Evolutionary conservation across 2,797 vertebrate genomes (phyloP), one percentile per base, ranked within the genome.

Genomic region (Oophaga sylvatica): DNA sequence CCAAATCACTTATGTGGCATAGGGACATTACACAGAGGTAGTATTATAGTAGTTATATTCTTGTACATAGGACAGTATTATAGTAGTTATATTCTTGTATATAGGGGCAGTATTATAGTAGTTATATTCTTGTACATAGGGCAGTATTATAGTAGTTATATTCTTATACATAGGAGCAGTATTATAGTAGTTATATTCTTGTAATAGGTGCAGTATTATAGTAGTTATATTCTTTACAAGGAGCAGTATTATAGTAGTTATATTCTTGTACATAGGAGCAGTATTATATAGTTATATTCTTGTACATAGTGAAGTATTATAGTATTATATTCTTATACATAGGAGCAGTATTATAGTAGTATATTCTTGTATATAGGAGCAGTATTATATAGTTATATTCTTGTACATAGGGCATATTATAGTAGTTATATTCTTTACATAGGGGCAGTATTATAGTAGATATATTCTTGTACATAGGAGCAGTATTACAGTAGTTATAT

Each of bases 141-240:
- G 67, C 29, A 31, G 67, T 68, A 68, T 31, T 68, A 31, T 31
- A 68, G 67, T 71, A 41, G 68, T 71, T 71, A 71, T 71, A 73
- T 73, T 48, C 71, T 73, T 73, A 35, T 73, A 73, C 19, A 73
- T 73, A 73, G 71, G 70, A 20, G 35, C 35, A 70, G 67, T 35
- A 70, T 35, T 70, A 35, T 70, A 70, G 29, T 70, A 70, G 67
- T 70, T 35, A 70, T 70, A 70, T 70, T 70, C 67, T 70, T 31
- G 67, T 70, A 70, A 31, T 68, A 31, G 67, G 31, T 9, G 68
- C 9, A 71, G n/a, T 71, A 71, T 71, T 71, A 73, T 73, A 73
- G 70, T 73, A 45, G 70, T 73, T 73, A 41, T 45, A 73, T 45
- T 73, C 70, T 73, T 73, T 73, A 73, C 8, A 73, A 73, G 70